phyloP scores from a whole-genome alignment of 2,888 invertebrate species.

The Onchidella celtica region DNA sequence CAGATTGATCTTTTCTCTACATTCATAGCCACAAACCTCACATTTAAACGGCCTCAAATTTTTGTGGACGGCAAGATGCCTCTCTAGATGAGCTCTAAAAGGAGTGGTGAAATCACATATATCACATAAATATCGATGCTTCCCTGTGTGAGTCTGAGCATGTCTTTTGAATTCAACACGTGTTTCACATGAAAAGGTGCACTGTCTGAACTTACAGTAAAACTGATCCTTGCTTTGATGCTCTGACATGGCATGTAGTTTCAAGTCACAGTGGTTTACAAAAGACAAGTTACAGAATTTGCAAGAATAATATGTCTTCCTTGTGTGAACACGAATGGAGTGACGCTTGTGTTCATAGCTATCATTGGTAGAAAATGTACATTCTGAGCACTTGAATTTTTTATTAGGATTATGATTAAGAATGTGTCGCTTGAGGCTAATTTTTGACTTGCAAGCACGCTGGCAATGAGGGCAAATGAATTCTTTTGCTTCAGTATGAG shows the following conservation, averaged over 20 bases:
- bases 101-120: constrained; percentile 38
- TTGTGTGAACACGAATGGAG: constrained; percentile 25
- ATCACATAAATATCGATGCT: constrained; percentile 31
- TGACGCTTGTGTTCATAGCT: constrained; percentile 45
- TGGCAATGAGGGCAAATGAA: constrained; percentile 33
- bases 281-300: constrained; percentile 38
- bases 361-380: constrained; percentile 43
- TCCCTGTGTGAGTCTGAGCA: constrained; percentile 38
- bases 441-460: constrained; percentile 23
- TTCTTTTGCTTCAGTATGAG: constrained; percentile 31
- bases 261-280: constrained; percentile 32
- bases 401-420: constrained; percentile 39
- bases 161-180: constrained; percentile 27
- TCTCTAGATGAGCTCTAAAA: constrained; percentile 32
- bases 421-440: constrained; percentile 39
- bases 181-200: constrained; percentile 42
- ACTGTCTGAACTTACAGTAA: constrained; percentile 36
- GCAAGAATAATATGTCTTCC: constrained; percentile 27
- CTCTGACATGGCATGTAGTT: constrained; percentile 45
- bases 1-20: constrained; percentile 38
- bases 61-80: constrained; percentile 35
- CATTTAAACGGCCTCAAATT: constrained; percentile 39
- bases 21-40: constrained; percentile 35
- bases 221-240: constrained; percentile 35
- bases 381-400: constrained; percentile 27